phyloP scores from a whole-genome alignment of 2,888 invertebrate species.

The Choreutis nemorana region DNA sequence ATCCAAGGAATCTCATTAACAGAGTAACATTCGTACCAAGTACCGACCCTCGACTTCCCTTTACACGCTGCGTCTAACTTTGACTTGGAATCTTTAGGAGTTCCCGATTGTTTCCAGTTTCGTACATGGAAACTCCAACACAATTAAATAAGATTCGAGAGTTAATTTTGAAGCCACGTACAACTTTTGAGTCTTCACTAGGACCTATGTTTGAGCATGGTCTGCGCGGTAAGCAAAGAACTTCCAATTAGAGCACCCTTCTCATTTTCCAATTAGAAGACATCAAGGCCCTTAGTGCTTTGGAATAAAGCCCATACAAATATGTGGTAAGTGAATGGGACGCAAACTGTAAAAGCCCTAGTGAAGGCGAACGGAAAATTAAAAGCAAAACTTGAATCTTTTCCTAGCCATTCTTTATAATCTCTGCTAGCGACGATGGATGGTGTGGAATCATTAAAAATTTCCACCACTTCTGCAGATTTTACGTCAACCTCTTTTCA shows the following conservation, averaged over 20 bases:
- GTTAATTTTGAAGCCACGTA: too few relatives aligned
- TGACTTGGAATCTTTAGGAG: conserved; percentile 33
- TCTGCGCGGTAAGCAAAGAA: too few relatives aligned
- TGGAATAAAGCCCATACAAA: background rate
- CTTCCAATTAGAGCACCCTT: too few relatives aligned
- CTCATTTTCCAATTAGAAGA: background rate
- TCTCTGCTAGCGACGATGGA: conserved; percentile 35
- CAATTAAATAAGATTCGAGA: too few relatives aligned
- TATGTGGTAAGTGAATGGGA: conserved; percentile 9
- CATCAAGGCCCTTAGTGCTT: background rate
- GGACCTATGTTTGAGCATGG: too few relatives aligned
- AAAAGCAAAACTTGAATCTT: conserved; percentile 47
- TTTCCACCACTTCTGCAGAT: conserved; percentile 35
- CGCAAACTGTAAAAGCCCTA: conserved; percentile 33
- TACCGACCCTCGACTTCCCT: conserved; percentile 26
- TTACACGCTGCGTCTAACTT: conserved; percentile 39
- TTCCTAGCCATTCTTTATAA: conserved; percentile 57
- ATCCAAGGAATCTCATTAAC: conserved; percentile 62
- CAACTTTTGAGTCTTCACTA: conserved; percentile 2
- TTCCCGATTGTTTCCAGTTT: conserved; percentile 26
- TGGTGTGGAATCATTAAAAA: conserved; percentile 52
- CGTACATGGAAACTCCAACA: too few relatives aligned
- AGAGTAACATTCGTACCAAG: conserved; percentile 37
- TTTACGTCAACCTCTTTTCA: too few relatives aligned
- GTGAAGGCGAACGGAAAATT: conserved; percentile 55